phyloP scores from a whole-genome alignment of 2,113 vertebrate genomes.

The Ptilorrhoa leucosticta region DNA sequence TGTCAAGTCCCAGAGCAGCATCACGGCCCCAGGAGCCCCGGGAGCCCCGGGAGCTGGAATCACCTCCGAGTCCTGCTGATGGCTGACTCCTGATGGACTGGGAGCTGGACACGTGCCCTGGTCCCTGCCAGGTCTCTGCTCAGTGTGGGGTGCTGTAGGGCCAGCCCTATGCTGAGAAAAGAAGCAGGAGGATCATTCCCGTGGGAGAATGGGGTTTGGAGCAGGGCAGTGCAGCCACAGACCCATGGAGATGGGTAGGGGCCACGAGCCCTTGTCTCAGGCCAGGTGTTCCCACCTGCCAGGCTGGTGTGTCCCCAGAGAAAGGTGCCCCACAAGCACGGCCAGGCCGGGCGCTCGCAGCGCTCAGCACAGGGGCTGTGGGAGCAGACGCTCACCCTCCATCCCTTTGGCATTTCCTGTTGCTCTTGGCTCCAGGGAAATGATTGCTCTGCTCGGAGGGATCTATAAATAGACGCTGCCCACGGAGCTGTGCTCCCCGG shows the following conservation, averaged over 20 bases:
- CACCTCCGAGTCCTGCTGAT: rapidly evolving
- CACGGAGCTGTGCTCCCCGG: neutral
- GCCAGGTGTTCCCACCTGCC: neutral
- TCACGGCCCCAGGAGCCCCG: rapidly evolving
- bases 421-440: neutral
- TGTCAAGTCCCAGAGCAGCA: neutral
- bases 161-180: neutral
- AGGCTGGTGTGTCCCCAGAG: neutral
- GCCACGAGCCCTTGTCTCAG: rapidly evolving
- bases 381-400: neutral
- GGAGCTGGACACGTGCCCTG: neutral
- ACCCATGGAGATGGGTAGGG: neutral
- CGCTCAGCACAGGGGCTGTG: neutral
- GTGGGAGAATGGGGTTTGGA: neutral
- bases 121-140: neutral
- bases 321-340: neutral
- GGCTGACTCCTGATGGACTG: neutral
- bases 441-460: neutral
- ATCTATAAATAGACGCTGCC: conserved; percentile 29
- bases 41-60: neutral
- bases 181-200: neutral
- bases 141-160: neutral
- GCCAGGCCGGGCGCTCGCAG: neutral
- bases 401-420: neutral
- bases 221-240: neutral